phyloP scores from a whole-genome alignment of 2,797 vertebrate genomes.

The Galago senegalensis region DNA sequence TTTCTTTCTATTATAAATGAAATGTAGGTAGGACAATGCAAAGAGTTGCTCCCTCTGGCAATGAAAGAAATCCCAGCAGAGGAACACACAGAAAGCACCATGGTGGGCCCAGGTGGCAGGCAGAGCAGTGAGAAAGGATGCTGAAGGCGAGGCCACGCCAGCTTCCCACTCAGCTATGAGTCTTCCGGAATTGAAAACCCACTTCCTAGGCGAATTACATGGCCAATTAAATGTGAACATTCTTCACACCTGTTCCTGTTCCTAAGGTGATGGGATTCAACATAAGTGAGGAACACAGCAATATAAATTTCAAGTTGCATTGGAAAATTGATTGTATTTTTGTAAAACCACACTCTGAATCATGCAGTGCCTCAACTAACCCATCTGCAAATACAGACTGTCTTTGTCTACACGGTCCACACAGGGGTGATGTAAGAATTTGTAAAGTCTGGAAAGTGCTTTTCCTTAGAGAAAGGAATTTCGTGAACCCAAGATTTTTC shows the following conservation, averaged over 20 bases:
- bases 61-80: background rate
- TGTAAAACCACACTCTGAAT: conserved; percentile 1
- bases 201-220: background rate
- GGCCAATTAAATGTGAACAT: conserved; percentile 24
- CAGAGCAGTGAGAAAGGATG: background rate
- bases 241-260: conserved; percentile 7
- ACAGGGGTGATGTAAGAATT: background rate
- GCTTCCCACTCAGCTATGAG: background rate
- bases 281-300: background rate
- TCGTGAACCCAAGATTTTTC: background rate
- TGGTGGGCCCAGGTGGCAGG: background rate
- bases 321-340: conserved; percentile 26
- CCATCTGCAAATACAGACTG: background rate
- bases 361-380: background rate
- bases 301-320: background rate
- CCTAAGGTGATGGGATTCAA: background rate
- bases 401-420: background rate
- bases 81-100: no score
- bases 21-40: background rate
- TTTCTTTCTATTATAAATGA: conserved; percentile 26
- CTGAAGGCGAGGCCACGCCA: fast-evolving
- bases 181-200: background rate
- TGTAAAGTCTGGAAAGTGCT: background rate
- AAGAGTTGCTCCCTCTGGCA: background rate
- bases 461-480: conserved; percentile 40